Base-by-base conservation (phyloP, 2,888 invertebrate genomes). In the Aphodius granarius region DNA sequence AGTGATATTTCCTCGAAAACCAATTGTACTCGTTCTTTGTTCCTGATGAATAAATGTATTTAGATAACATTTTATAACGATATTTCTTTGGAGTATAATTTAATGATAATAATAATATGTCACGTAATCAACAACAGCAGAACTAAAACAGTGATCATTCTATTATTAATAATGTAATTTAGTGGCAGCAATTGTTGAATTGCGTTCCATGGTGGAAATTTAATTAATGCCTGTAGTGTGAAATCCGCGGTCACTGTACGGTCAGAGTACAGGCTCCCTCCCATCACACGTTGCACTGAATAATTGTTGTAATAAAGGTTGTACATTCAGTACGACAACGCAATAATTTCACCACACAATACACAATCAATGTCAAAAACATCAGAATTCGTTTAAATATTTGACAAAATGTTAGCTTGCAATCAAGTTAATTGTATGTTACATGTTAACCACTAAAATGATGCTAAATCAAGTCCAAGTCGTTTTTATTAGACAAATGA, bases 1-100 rank as follows among this genome's bases (percentile, higher is more conserved):
- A 95, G 89, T 73, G 91, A 90, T 81, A 94, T 90, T 88, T 95
- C 94, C 87, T 95, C 95, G 84, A 97, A 95, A 17, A 94, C 90
- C 81, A 96, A 88, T 84, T 94, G 93, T 80, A 97, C 94, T 79
- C 94, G 89, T 87, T 95, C 94, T 84, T 92, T 92, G 83, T 91
- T 89, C 85, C 94, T 94, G 91, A 80, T 92, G 91, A 82, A 43
- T 43, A 43, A 13, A 43, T 43, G 43, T 3, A 13, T 6, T 43
- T 2, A 13, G 13, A 43, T 43, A 43, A 9, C 6, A 43, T 43
- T 43, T 9, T 6, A 43, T 1, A 43, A 43, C 6, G 9, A 43
- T 43, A 13, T 43, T 43, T 43, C 6, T 43, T 43, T 6, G 43
- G 6, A 9, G 43, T 9, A 43, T 43, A 43, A 43, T 43, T 1